Evolutionary conservation across 2,888 invertebrate species (phyloP).

Genomic region (Ethmia dodecea): DNA sequence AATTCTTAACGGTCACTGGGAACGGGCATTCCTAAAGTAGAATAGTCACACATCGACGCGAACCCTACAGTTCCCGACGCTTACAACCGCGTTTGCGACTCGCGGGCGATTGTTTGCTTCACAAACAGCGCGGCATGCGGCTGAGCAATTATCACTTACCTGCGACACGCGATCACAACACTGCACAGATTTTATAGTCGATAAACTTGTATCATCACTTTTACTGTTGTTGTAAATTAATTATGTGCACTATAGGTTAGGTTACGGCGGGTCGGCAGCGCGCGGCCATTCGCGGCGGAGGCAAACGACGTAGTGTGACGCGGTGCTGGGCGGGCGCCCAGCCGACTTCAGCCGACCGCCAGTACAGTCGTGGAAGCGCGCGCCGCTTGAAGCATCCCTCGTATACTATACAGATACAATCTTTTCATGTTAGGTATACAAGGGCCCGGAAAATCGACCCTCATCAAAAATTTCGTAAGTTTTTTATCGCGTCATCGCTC

Average conservation of each 20-base stretch:
- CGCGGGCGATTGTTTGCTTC: constrained; percentile 50
- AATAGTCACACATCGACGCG: constrained; percentile 51
- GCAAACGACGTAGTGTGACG: constrained; percentile 45
- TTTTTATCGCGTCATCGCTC: constrained; percentile 23
- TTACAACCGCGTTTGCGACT: constrained; percentile 27
- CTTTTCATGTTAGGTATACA: constrained; percentile 4
- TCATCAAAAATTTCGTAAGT: constrained; percentile 23
- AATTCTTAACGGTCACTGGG: neutral
- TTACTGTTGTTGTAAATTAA: constrained; percentile 72
- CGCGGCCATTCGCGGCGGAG: constrained; percentile 61
- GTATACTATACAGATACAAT: neutral
- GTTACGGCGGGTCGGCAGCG: constrained; percentile 27
- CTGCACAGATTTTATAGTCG: constrained; percentile 71
- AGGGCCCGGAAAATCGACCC: constrained; percentile 33
- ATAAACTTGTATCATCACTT: constrained; percentile 75
- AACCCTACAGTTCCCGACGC: constrained; percentile 42
- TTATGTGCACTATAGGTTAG: constrained; percentile 51
- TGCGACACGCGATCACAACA: constrained; percentile 72
- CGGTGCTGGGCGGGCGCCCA: constrained; percentile 60
- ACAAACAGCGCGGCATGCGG: constrained; percentile 60
- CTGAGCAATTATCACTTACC: constrained; percentile 75
- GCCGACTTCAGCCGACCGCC: constrained; percentile 30
- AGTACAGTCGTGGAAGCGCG: constrained; percentile 43
- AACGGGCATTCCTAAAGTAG: constrained; percentile 29
- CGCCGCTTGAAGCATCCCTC: constrained; percentile 44